Evolutionary conservation across 1,140 invertebrate genomes (phyloP), one percentile per base, ranked within the genome.

Genomic region (Leguminivora glycinivorella): DNA sequence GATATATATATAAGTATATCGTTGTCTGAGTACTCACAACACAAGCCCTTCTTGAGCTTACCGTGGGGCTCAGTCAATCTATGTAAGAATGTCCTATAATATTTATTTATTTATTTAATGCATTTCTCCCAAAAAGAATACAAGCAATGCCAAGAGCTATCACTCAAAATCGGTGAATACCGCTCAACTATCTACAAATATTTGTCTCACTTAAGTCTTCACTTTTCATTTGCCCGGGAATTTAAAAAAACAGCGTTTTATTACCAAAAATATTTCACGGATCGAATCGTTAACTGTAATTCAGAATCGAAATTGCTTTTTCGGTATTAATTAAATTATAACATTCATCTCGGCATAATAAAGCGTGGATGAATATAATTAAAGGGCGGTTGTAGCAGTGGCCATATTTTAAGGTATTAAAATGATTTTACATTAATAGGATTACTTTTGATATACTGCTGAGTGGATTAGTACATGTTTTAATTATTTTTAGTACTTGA

Each of bases 321-420:
- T 34, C 58, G 26, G 19, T 63, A 63, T 63, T 34, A 72, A 56
- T 79, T 79, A 76, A 76, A 79, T 83, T 77, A 78, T 24, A 83
- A 76, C 56, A 76, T 78, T 74, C 78, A 78, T 78, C 73, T 75
- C 67, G 60, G 72, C 74, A 74, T 76, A 77, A 75, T 76, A 80
- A 77, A 76, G 66, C 72, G 76, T 75, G 68, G 73, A 81, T 84
- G 76, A 78, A 80, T 76, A 80, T 84, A 78, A 84, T 84, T 82
- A 81, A 81, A 83, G 80, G 66, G 75, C 72, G 74, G 77, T n/a
- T n/a, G n/a, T n/a, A n/a, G n/a, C 72, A 70, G 72, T 68, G 74
- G 75, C 60, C 58, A 66, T 71, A 77, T 75, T 78, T 76, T 63
- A 67, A 25, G 56, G 24, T 25, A 26, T 14, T 26, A 58, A 14